Percentiles rank a stretch among this genome's conserved stretches.
These are phyloP conservation scores for Corythornis cristatus DNA, from an alignment of 2,113 vertebrate genomes.

Conservation along the genomic window DNA sequence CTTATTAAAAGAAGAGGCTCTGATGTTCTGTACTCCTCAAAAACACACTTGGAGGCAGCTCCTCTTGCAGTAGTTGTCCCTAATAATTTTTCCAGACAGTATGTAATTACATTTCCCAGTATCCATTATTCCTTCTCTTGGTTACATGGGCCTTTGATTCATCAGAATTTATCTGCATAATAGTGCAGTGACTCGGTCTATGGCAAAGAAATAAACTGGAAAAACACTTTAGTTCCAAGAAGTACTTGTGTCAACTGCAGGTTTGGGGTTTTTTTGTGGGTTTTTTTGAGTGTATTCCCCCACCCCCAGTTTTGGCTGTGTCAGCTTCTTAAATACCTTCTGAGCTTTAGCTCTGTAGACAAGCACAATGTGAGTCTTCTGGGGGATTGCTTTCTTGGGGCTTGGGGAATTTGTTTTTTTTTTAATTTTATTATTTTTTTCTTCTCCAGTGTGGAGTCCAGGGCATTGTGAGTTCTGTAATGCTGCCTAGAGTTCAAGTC, in stretches of 20 bases:
- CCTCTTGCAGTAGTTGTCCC: conserved; percentile 26
- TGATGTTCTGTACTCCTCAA: not conserved
- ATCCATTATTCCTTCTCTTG: not conserved
- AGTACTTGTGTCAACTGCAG: not conserved
- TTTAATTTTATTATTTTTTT: not conserved
- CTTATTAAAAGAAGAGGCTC: not conserved
- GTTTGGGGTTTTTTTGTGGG: not conserved
- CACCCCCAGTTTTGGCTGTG: not conserved
- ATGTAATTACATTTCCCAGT: conserved; percentile 26
- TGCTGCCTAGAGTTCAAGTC: not conserved
- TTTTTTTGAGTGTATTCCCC: not conserved
- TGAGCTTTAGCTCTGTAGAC: not conserved
- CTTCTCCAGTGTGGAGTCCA: not conserved
- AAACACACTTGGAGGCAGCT: conserved; percentile 11
- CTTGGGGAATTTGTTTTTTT: not conserved
- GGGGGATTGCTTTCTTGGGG: not conserved
- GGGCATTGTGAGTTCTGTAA: not conserved
- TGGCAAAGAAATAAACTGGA: not conserved
- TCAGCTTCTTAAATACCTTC: not conserved
- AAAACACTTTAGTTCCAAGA: not conserved
- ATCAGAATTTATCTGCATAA: not conserved
- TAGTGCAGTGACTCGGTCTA: not conserved
- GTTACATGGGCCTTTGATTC: not conserved
- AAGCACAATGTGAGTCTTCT: not conserved
- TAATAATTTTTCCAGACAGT: conserved; percentile 23